Conservation (phyloP, 2,113 vertebrate genomes). For the Eurystomus gularis region DNA sequence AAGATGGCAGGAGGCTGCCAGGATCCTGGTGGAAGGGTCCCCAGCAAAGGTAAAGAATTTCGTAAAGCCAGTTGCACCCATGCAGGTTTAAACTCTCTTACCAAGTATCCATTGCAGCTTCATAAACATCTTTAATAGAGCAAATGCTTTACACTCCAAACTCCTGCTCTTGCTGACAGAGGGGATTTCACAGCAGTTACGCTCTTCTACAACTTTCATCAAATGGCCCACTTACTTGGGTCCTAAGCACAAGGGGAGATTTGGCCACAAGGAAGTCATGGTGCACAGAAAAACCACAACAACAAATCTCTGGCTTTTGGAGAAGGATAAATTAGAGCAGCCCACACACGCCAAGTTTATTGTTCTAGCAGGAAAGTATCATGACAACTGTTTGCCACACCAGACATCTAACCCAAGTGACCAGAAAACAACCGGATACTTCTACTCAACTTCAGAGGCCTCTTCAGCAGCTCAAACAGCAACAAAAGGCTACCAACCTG, state of each 20-base stretch:
- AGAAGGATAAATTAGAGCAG: neutral
- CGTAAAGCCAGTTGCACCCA: neutral
- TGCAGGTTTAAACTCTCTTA: neutral
- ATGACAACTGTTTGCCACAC: accelerated
- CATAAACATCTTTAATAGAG: neutral
- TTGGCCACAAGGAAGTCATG: neutral
- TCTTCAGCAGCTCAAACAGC: neutral
- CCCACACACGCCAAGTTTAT: accelerated
- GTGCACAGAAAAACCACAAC: neutral
- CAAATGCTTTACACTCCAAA: neutral
- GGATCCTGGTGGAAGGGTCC: neutral
- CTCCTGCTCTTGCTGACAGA: neutral
- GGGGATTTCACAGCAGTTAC: neutral
- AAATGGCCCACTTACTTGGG: neutral
- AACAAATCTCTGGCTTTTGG: neutral
- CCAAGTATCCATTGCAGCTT: neutral
- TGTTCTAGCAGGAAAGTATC: neutral
- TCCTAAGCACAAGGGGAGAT: neutral
- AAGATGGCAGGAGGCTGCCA: neutral
- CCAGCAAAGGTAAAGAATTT: neutral
- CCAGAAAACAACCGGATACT: neutral
- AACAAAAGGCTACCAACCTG: neutral
- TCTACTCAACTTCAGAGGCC: neutral
- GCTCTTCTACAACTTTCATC: neutral
- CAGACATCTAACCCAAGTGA: neutral